These are phyloP conservation scores for Lagopus leucura DNA, from an alignment of 2,113 vertebrate species.

Conservation along the genomic window DNA sequence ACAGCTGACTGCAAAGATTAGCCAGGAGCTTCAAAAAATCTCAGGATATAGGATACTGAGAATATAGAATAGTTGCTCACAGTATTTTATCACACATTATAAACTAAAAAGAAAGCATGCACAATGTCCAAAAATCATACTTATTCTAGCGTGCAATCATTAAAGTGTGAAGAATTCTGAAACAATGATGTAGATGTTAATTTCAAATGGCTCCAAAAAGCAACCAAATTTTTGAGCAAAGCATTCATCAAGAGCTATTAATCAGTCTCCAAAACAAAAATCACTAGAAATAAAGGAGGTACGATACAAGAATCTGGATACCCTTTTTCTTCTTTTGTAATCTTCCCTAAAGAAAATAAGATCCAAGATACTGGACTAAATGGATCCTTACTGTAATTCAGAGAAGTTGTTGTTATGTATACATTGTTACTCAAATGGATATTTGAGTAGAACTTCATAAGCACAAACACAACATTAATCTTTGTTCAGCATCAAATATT, in stretches of 20 bases:
- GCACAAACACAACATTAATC: conserved; percentile 16
- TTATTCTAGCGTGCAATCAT: neutral
- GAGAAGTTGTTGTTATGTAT: neutral
- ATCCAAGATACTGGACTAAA: neutral
- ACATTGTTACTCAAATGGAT: neutral
- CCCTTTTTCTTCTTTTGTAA: neutral
- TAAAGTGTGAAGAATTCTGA: neutral
- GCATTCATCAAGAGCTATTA: neutral
- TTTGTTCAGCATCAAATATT: neutral
- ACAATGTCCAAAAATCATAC: neutral
- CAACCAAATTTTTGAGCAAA: neutral
- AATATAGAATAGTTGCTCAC: neutral
- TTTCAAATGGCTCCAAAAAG: neutral
- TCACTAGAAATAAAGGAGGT: neutral
- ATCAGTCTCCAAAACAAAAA: neutral
- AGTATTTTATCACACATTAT: neutral
- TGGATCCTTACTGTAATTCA: neutral
- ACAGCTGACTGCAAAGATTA: neutral
- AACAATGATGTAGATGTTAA: neutral
- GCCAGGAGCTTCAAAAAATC: neutral
- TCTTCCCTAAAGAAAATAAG: neutral
- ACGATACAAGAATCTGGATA: neutral
- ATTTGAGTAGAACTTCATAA: neutral
- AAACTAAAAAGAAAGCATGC: neutral
- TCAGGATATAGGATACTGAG: neutral